Base-by-base conservation (phyloP, 2,797 vertebrate genomes). In the Leuciscus waleckii region DNA sequence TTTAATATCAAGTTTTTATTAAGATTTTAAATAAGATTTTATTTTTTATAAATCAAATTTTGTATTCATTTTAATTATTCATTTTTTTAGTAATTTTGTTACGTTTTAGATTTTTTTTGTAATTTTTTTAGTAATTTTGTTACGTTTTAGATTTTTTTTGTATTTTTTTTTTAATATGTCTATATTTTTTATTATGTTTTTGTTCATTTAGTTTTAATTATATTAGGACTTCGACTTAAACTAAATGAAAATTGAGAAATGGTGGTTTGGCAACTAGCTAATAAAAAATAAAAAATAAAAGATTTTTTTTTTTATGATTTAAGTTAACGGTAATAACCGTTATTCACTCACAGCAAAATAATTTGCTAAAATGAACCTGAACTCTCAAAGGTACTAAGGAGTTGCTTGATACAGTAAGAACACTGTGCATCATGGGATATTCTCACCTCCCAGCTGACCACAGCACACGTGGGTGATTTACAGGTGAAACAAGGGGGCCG, bases 381-480 rank as follows among this genome's bases (percentile, higher is more conserved):
- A 11, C 19, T 32, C 35, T 32, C 21, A 63, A 63, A n/a, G 41
- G 21, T 74, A n/a, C 54, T 63, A 63, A 29, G 17, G 17, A 82
- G 4, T 35, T 75, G 29, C 58, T 43, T 63, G 4, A 78, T 58
- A 14, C 0, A 16, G 16, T 37, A 35, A 67, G 8, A 13, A 61
- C 54, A 43, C 32, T 58, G 39, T 39, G 16, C 2, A n/a, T 49
- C 37, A 21, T 13, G 17, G 67, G 35, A 9, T 35, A 14, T 56
- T 13, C 93, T 94, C 94, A 99, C 98, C 96, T 99, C 98, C 98
- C 98, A 99, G 2, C 93, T 96, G 87, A 99, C 94, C 85, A 97
- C 95, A 85, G 96, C 97, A 92, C 97, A 99, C 1, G 96, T 97
- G 79, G 98, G 96, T 80, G 98, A 98, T 90, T 94, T 98, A 94